These are phyloP conservation scores for Athalia cordata DNA, from an alignment of 2,888 invertebrate genomes.

Conservation along the genomic window DNA sequence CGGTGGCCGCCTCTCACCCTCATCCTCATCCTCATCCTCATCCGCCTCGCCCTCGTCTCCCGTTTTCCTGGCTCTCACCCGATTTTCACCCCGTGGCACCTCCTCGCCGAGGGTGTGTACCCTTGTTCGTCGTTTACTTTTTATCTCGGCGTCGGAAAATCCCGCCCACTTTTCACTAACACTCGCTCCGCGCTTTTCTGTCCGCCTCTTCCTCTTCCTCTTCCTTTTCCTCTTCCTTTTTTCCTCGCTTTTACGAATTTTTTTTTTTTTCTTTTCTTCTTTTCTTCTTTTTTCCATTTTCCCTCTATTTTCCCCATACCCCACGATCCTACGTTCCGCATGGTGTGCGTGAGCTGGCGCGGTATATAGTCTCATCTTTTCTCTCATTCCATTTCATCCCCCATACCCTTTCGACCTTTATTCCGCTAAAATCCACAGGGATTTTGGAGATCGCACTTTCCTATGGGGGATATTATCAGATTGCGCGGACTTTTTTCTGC, in stretches of 20 bases:
- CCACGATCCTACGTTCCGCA: constrained; percentile 46
- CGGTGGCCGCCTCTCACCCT: constrained; percentile 57
- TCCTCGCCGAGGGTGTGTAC: constrained; percentile 55
- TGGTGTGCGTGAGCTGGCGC: constrained; percentile 46
- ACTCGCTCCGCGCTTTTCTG: constrained; percentile 54
- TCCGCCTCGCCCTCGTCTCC: constrained; percentile 47
- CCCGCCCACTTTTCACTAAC: constrained; percentile 49
- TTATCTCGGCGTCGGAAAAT: constrained; percentile 65
- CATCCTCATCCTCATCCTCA: constrained; percentile 48
- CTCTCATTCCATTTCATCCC: constrained; percentile 43
- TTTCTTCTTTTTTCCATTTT: not conserved
- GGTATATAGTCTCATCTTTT: constrained; percentile 44
- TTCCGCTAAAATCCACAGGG: constrained; percentile 66
- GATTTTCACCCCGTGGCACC: constrained; percentile 53
- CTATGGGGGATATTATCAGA: constrained; percentile 66
- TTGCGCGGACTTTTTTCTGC: constrained; percentile 57
- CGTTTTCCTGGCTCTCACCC: constrained; percentile 41
- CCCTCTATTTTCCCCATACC: constrained; percentile 46
- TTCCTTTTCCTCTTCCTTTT: constrained; percentile 46
- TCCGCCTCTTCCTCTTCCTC: constrained; percentile 50
- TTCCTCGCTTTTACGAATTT: constrained; percentile 6
- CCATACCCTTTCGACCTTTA: constrained; percentile 56
- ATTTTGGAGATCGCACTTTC: constrained; percentile 64
- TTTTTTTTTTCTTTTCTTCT: constrained; percentile 6
- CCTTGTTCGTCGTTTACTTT: constrained; percentile 73